Evolutionary conservation across 2,113 vertebrate genomes (phyloP).

Genomic region (Otus sunia): DNA sequence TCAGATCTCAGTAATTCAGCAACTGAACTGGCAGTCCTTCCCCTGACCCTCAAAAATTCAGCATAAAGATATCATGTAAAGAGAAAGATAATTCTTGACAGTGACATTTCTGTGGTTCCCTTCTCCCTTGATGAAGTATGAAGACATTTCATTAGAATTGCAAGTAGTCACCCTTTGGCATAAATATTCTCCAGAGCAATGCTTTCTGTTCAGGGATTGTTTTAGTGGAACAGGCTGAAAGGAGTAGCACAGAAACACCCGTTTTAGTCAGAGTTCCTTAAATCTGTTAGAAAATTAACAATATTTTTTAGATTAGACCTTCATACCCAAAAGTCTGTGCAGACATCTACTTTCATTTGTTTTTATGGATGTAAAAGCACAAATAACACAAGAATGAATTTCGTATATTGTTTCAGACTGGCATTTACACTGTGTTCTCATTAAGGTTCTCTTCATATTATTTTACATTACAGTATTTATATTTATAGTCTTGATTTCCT

Average conservation of each 20-base stretch:
- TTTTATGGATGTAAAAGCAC: not conserved
- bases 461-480: not conserved
- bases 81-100: not conserved
- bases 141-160: not conserved
- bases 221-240: not conserved
- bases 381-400: not conserved
- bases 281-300: not conserved
- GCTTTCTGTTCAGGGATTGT: not conserved
- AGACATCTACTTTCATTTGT: not conserved
- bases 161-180: not conserved
- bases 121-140: not conserved
- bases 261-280: not conserved
- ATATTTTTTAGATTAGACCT: not conserved
- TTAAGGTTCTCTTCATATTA: not conserved
- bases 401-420: not conserved
- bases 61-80: not conserved
- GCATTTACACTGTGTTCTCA: not conserved
- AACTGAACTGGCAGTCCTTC: not conserved
- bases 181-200: constrained; percentile 2
- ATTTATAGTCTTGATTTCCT: not conserved
- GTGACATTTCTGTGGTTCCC: not conserved
- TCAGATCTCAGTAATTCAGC: not conserved
- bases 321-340: not conserved
- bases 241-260: not conserved
- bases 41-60: not conserved